These are phyloP conservation scores for Phthorimaea operculella DNA, from an alignment of 1,140 invertebrate genomes.

Conservation along the genomic window DNA sequence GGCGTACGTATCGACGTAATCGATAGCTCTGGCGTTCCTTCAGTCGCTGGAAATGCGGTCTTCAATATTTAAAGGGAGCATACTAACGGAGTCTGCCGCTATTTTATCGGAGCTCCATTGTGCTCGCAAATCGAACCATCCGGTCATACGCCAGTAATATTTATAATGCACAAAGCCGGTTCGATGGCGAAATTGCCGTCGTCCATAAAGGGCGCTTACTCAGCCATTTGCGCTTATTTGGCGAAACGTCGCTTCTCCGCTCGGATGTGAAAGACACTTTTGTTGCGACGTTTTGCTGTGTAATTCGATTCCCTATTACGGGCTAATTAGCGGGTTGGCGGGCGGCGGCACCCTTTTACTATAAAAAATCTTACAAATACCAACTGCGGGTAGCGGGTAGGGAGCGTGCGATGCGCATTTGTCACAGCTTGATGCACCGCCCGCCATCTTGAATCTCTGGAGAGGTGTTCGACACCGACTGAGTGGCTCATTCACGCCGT, in stretches of 20 bases:
- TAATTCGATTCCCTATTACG: slow-evolving; percentile 1
- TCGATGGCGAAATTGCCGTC: slow-evolving; percentile 3
- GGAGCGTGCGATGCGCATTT: slow-evolving; percentile 28
- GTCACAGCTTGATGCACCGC: slow-evolving; percentile 28
- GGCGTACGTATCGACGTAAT: slow-evolving; percentile 15
- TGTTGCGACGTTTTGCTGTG: neutral
- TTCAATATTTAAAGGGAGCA: slow-evolving; percentile 1
- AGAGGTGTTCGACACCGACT: slow-evolving; percentile 42
- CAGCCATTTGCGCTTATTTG: neutral
- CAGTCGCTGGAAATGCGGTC: neutral
- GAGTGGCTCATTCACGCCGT: slow-evolving; percentile 38
- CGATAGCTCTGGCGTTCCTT: slow-evolving; percentile 5
- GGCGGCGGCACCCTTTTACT: neutral
- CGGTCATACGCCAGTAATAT: slow-evolving; percentile 3
- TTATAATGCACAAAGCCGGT: slow-evolving; percentile 4
- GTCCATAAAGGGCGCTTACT: neutral
- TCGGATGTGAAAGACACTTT: no score
- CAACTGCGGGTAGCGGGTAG: neutral
- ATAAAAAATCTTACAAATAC: neutral
- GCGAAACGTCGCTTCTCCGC: neutral
- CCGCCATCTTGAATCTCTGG: slow-evolving; percentile 32
- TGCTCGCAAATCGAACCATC: neutral
- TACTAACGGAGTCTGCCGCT: neutral
- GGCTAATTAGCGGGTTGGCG: neutral
- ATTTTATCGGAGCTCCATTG: slow-evolving; percentile 4